Conservation (phyloP, 1,140 invertebrate genomes). For the Drosophila murphyi region DNA sequence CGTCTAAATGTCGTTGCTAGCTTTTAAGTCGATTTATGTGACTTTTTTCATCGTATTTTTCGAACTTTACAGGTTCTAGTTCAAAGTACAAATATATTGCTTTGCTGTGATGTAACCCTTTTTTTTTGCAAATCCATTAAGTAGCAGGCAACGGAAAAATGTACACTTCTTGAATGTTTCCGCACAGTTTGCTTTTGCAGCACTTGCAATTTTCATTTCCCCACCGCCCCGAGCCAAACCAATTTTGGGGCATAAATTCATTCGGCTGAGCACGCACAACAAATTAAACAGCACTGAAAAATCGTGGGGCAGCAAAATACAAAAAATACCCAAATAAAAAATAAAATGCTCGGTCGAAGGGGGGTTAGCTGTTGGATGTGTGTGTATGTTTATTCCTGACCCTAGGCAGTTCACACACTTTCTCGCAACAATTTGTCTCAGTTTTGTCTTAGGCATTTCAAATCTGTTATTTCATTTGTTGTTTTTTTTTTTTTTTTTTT, state of each 20-base stretch:
- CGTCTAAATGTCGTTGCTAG: background rate
- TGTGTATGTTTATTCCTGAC: background rate
- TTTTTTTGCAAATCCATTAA: constrained; percentile 45
- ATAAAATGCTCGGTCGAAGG: background rate
- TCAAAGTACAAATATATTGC: background rate
- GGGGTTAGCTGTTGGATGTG: background rate
- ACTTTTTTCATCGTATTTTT: background rate
- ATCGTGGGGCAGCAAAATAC: constrained; percentile 23
- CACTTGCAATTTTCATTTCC: constrained; percentile 71
- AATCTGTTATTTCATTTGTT: no score
- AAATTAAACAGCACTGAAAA: constrained; percentile 62
- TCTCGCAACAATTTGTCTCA: constrained; percentile 46
- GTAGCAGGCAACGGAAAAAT: constrained; percentile 46
- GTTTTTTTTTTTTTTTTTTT: background rate
- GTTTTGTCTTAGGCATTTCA: constrained; percentile 29
- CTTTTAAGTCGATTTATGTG: constrained; percentile 4
- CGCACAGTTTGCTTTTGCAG: constrained; percentile 74
- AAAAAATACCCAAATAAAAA: constrained; percentile 20
- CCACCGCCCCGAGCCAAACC: constrained; percentile 5
- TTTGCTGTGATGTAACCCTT: constrained; percentile 17
- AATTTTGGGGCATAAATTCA: constrained; percentile 60
- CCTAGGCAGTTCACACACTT: constrained; percentile 18
- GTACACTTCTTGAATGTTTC: constrained; percentile 76
- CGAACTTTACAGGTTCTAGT: constrained; percentile 9
- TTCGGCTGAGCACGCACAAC: constrained; percentile 58